Evolutionary conservation across 2,113 vertebrate species (phyloP).

Genomic region (Odobenus rosmarus): DNA sequence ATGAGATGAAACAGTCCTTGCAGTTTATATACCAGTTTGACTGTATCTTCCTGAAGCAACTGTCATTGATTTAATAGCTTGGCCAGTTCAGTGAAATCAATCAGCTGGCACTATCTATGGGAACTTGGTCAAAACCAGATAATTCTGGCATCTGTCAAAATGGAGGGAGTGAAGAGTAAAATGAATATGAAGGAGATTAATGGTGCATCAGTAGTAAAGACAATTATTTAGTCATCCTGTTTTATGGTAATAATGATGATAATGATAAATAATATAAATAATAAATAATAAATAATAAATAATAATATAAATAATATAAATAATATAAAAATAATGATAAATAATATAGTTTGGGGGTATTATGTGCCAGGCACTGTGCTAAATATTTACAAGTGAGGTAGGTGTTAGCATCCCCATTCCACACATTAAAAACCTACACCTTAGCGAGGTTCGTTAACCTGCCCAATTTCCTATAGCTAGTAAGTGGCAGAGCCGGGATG

Average conservation of each 20-base stretch:
- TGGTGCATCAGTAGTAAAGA: neutral
- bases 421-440: neutral
- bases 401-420: neutral
- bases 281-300: neutral
- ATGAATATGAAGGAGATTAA: neutral
- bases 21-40: neutral
- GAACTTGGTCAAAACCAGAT: neutral
- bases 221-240: neutral
- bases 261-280: neutral
- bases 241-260: neutral
- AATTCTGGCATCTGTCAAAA: neutral
- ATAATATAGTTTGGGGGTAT: neutral
- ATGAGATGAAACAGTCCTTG: neutral
- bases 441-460: neutral
- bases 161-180: neutral
- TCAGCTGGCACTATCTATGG: neutral
- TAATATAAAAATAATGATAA: neutral
- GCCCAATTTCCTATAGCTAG: neutral
- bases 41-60: neutral
- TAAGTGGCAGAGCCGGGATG: neutral
- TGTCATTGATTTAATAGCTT: slow-evolving; percentile 5
- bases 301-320: too few species aligned
- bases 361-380: neutral
- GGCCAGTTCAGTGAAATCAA: neutral
- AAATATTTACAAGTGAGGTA: neutral